Evolutionary conservation across 2,113 vertebrate genomes (phyloP), one percentile per base, ranked within the genome.

Genomic region (Phocoena phocoena): DNA sequence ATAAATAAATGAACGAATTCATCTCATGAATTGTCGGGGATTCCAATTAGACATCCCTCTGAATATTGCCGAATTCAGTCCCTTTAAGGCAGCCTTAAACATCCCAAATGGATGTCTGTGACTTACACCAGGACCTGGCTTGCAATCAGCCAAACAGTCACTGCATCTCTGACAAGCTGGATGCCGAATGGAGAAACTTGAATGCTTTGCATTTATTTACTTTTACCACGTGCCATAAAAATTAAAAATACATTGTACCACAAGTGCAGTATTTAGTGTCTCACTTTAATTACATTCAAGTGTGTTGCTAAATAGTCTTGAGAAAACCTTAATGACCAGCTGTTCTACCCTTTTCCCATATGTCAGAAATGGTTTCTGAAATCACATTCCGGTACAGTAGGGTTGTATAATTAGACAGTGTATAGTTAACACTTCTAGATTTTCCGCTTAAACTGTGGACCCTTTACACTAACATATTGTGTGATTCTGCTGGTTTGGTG

Each of bases 321-420:
- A 99, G 99, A 96, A 99, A 98, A 98, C 98, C 98, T 98, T 99
- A 99, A 99, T 99, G 98, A 99, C 99, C 98, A 99, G 99, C 98
- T 99, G 98, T 99, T 99, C 98, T 98, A 98, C 98, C 98, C 98
- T 99, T 98, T 98, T 97, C 98, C 99, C 99, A 99, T 99, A 99
- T 99, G 99, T 99, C 98, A 99, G 98, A 98, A 98, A 98, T 90
- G 98, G 98, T 99, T 99, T 99, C 98, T 97, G 98, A 98, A 99
- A 98, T 98, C 98, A 90, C 99, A 98, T 98, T 99, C 98, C 99
- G 98, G 98, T 98, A 99, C 98, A 98, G 98, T 96, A 98, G 99
- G 98, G 98, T 98, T 98, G 98, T 98, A 97, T 99, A 99, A 99
- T 99, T 99, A 99, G 98, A 98, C 98, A 98, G 98, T 98, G 98